These are phyloP conservation scores for Argya squamiceps DNA, from an alignment of 2,797 vertebrate genomes.

Conservation along the genomic window DNA sequence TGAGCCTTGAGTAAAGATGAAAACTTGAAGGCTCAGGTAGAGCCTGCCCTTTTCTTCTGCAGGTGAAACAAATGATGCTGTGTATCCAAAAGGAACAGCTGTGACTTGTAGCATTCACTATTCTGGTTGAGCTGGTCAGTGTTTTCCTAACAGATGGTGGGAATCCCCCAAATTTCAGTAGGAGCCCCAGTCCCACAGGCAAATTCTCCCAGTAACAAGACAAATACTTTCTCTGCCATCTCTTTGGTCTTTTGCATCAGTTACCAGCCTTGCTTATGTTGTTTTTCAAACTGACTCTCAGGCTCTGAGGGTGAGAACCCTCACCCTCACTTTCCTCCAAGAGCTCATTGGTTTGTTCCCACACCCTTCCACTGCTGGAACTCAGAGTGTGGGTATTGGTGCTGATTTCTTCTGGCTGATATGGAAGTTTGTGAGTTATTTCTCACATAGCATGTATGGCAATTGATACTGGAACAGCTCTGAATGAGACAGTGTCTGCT, in stretches of 20 bases:
- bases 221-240: not conserved
- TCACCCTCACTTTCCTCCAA: not conserved
- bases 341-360: not conserved
- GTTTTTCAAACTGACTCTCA: not conserved
- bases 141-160: not conserved
- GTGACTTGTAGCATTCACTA: not conserved
- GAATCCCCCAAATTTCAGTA: not conserved
- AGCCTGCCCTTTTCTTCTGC: not conserved
- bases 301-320: not conserved
- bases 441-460: not conserved
- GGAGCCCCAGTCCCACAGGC: not conserved
- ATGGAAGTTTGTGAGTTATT: not conserved
- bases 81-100: not conserved
- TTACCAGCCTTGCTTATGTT: not conserved
- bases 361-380: not conserved
- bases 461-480: not conserved
- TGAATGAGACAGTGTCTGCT: not conserved
- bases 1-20: not conserved
- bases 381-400: not conserved
- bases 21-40: not conserved
- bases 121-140: not conserved
- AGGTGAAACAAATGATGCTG: not conserved
- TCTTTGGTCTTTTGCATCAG: not conserved
- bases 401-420: not conserved
- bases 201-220: not conserved